Base-by-base conservation (phyloP, 2,113 vertebrate species). In the Paracanthobrama guichenoti region DNA sequence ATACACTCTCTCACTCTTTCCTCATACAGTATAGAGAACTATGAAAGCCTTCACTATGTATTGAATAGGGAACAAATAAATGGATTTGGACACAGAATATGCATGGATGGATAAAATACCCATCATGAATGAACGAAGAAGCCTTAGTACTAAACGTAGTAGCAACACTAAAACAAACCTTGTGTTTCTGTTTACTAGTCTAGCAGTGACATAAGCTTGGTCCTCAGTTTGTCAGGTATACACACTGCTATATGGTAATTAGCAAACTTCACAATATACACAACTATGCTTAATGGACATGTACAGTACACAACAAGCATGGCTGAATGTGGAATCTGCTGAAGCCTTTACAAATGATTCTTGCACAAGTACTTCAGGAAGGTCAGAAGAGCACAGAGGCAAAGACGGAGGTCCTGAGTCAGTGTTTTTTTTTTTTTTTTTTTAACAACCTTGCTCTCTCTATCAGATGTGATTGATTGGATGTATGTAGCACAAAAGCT, bases 381-480 rank as follows among this genome's bases (percentile, higher is more conserved):
- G 46, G 24, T n/a, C 62, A 82, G 46, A 26, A 67, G 44, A 60
- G 55, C 55, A 82, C 11, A 80, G 46, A 18, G 31, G 44, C 13
- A 79, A 31, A n/a, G 42, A 28, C 67, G 9, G 55, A 64, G 22
- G 26, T 83, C 57, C 55, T 82, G 82, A 78, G 82, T 53, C 62
- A 55, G 83, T 35, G 28, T 31, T 31, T 31, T 31, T 31, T 31
- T 31, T 31, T 31, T 31, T 31, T 46, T 62, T 71, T 24, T 46
- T 78, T 28, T 31, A 35, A 60, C 42, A 62, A 31, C 42, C 44
- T 46, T 82, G 39, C 79, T 57, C 59, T 81, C 48, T 26, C 79
- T 71, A 71, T 71, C 79, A 62, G 72, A 20, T 81, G 67, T 64
- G 69, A 50, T 59, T 79, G 77, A 72, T 71, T 80, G 84, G 44